A percentile compares a stretch with the other conserved stretches of the same genome.
Conservation (phyloP, 2,113 vertebrate species). For the Oryzias javanicus region DNA sequence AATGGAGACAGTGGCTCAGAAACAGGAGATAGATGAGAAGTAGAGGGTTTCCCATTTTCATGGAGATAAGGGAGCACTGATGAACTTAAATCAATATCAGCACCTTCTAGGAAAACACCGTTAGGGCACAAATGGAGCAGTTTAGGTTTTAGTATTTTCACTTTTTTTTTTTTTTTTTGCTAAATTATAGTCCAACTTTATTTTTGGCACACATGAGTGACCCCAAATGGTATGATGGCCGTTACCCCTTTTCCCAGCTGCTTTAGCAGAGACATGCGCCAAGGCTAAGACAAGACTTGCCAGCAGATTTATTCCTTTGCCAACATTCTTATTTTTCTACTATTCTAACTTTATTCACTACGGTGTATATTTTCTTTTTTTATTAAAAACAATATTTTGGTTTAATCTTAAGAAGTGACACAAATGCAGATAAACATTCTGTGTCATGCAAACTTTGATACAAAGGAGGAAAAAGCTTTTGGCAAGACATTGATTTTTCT, state of each 20-base stretch:
- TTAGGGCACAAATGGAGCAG: conserved; percentile 61
- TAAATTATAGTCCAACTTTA: conserved; percentile 57
- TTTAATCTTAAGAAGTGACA: conserved; percentile 4
- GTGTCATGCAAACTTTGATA: too few relatives aligned
- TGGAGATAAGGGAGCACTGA: conserved; percentile 65
- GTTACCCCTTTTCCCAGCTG: conserved; percentile 54
- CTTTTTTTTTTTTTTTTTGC: conserved; percentile 28
- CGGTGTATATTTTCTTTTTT: not conserved
- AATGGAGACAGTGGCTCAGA: conserved; percentile 29
- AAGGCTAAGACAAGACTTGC: conserved; percentile 38
- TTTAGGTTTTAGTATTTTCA: conserved; percentile 51
- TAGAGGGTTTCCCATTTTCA: conserved; percentile 66
- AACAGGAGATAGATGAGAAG: conserved; percentile 61
- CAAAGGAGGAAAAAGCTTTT: too few relatives aligned
- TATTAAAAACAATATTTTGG: not conserved
- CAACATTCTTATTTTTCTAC: conserved; percentile 51
- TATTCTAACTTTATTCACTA: conserved; percentile 33
- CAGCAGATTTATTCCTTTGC: conserved; percentile 49
- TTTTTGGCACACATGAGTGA: conserved; percentile 50
- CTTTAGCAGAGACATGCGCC: conserved; percentile 45
- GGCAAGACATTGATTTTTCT: too few relatives aligned
- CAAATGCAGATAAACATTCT: too few relatives aligned
- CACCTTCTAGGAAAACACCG: conserved; percentile 61
- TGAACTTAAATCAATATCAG: conserved; percentile 68
- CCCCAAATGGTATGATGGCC: conserved; percentile 56